phyloP scores from a whole-genome alignment of 2,888 invertebrate species.

The Hirtodrosophila histrioides region DNA sequence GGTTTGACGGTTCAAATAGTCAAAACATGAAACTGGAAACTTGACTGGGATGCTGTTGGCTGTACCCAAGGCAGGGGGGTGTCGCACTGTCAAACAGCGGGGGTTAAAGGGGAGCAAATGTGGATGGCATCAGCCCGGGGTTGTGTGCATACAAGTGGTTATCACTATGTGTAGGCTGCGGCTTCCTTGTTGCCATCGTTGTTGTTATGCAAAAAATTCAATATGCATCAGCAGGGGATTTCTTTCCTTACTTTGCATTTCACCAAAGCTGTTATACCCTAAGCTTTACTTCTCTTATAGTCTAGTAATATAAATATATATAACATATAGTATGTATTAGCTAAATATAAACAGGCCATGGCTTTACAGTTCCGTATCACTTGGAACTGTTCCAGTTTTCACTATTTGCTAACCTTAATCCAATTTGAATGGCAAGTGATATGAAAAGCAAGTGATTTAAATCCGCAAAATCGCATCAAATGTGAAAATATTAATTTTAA shows the following conservation, averaged over 20 bases:
- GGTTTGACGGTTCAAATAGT: constrained; percentile 61
- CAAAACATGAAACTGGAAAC: constrained; percentile 58
- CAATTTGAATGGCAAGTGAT: too few relatives aligned
- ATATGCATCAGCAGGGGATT: constrained; percentile 41
- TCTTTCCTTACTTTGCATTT: not conserved
- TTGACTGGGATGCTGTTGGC: constrained; percentile 50
- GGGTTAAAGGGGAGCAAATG: constrained; percentile 3
- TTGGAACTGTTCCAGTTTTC: too few relatives aligned
- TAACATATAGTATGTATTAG: too few relatives aligned
- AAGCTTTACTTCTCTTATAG: not conserved
- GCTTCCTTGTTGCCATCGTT: constrained; percentile 5
- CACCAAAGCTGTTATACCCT: constrained; percentile 2
- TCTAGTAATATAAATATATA: too few relatives aligned
- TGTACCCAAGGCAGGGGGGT: constrained; percentile 37
- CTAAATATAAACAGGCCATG: too few relatives aligned
- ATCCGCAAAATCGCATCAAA: too few relatives aligned
- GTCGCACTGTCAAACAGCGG: not conserved
- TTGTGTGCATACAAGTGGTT: constrained; percentile 69
- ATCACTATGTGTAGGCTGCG: constrained; percentile 54
- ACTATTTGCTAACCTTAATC: too few relatives aligned
- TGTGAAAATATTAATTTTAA: too few relatives aligned
- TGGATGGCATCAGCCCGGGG: not conserved
- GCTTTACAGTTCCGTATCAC: too few relatives aligned
- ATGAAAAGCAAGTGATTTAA: too few relatives aligned
- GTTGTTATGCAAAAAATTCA: constrained; percentile 41